Base-by-base conservation (phyloP, 1,140 invertebrate species). In the Mercenaria mercenaria region DNA sequence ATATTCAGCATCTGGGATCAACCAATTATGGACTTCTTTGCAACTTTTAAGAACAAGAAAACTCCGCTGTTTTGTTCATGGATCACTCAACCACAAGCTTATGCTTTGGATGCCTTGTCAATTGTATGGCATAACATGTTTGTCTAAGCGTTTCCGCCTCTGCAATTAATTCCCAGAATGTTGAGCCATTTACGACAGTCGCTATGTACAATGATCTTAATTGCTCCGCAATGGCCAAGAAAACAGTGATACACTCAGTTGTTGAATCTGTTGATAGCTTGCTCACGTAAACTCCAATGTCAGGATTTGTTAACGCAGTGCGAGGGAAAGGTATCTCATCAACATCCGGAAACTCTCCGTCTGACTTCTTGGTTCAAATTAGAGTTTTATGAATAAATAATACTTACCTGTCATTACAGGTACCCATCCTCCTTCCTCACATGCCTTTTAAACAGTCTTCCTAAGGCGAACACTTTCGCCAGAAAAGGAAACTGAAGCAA, bases 1-100 rank as follows among this genome's bases (percentile, higher is more conserved):
- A n/a, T n/a, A n/a, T 20, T 89, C 67, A 23, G 10, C 18, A 3
- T 67, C 6, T 91, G 76, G 90, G 87, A 32, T 20, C 50, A 79
- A 26, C 77, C 82, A 20, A 32, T 72, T 18, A 87, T 91, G 52
- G 87, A 91, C 61, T 76, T 91, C 18, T 91, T 88, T 80, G 87
- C 67, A 11, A 74, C 87, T 20, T 20, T 64, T 11, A 20, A 81
- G 15, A 91, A 89, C 52, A 37, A 56, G 29, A 69, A 88, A 32
- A 82, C 90, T 15, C 23, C 23, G 11, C 77, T 91, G 59, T 83
- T 83, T 69, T 88, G 86, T 77, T 50, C 86, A 39, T 91, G 90
- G 90, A 39, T 52, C 39, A 80, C 90, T 85, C 90, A 47, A 50
- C 80, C 15, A n/a, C n/a, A n/a, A n/a, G n/a, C n/a, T n/a, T n/a